Base-by-base conservation (phyloP, 2,888 invertebrate genomes). In the Serrognathus titanus region DNA sequence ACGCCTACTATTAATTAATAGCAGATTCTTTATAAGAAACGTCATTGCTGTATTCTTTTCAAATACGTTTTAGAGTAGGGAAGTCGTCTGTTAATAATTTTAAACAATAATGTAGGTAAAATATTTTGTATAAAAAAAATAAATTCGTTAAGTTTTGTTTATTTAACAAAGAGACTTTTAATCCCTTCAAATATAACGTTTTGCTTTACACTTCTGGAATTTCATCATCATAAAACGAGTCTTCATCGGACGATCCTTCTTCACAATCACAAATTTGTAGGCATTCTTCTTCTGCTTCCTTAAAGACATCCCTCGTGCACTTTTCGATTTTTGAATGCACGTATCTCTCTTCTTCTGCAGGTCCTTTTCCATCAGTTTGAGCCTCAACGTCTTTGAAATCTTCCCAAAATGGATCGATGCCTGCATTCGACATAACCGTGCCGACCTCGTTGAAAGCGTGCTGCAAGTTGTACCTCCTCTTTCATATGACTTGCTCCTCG, bases 371-470 rank as follows among this genome's bases (percentile, higher is more conserved):
- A 16, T 16, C 16, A 11, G 35, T 39, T 43, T 58, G 58, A 4
- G 48, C 51, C 6, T 43, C 54, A 3, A 51, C 41, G 6, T 50
- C 43, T 38, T 54, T 50, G 20, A 54, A 54, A 41, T 53, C 51
- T 31, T 41, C 20, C 53, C 53, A 58, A 13, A 47, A 12, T 2
- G 54, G 51, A 41, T 58, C 54, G 8, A 58, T 54, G 11, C 56
- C 52, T 1, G 53, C 48, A 11, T 51, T 51, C 9, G 54, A 54
- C 58, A 58, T 58, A 7, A 54, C 50, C 7, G 53, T 58, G n/a
- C 51, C 53, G 9, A 58, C 36, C 37, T 58, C 58, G 9, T 48
- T 31, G 4, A 31, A 24, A 11, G 40, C 24, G 9, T 10, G 11
- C 40, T 51, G 41, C 16, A 37, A 51, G 1, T 39, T 31, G 9